phyloP scores from a whole-genome alignment of 2,797 vertebrate genomes.

The Lutjanus argentimaculatus region DNA sequence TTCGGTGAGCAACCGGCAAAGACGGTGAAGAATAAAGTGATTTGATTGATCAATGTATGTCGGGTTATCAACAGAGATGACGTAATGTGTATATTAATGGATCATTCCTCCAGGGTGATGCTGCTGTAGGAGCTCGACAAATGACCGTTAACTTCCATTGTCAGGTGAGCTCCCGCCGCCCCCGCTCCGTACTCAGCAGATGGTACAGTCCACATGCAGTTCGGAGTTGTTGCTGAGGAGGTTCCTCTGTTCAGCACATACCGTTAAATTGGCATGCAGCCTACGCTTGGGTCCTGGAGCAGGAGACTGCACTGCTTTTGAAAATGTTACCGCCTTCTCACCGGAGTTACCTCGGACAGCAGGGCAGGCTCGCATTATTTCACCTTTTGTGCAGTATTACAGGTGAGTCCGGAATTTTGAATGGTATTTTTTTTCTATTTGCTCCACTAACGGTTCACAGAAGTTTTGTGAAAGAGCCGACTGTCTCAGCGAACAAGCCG shows the following conservation, averaged over 20 bases:
- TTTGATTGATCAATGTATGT: conserved; percentile 75
- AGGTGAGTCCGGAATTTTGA: conserved; percentile 77
- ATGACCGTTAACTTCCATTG: conserved; percentile 27
- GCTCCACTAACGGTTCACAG: conserved; percentile 36
- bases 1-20: not conserved
- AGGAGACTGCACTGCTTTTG: conserved; percentile 64
- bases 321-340: conserved; percentile 72
- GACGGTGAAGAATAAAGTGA: conserved; percentile 44
- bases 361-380: conserved; percentile 54
- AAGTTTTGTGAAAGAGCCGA: conserved; percentile 65
- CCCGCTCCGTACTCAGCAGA: conserved; percentile 45
- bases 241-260: conserved; percentile 76
- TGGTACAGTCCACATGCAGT: conserved; percentile 87
- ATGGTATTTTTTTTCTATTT: not conserved
- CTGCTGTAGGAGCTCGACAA: conserved; percentile 23
- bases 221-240: conserved; percentile 89
- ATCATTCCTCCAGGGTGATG: conserved; percentile 58
- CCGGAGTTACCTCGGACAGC: conserved; percentile 70
- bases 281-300: conserved; percentile 31
- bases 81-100: conserved; percentile 81
- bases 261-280: conserved; percentile 65
- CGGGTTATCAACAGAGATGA: conserved; percentile 81
- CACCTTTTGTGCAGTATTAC: conserved; percentile 75
- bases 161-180: conserved; percentile 75
- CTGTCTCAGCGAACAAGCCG: not conserved